These are phyloP conservation scores for Dendroctonus valens DNA, from an alignment of 1,140 invertebrate species.

Conservation along the genomic window DNA sequence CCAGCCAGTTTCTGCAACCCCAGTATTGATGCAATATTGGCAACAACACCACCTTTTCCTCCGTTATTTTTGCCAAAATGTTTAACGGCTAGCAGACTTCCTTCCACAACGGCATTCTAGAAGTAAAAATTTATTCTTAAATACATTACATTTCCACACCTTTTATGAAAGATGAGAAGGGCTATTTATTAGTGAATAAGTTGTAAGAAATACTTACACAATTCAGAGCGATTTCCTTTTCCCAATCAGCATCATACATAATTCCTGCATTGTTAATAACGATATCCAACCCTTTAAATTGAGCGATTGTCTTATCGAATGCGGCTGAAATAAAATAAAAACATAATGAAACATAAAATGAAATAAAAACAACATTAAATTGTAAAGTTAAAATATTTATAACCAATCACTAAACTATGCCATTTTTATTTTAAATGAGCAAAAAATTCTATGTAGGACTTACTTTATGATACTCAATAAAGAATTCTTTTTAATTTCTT, in stretches of 20 bases:
- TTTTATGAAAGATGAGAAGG: too few relatives aligned
- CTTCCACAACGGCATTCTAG: slow-evolving; percentile 51
- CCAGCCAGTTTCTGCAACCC: slow-evolving; percentile 51
- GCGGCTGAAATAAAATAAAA: slow-evolving; percentile 39
- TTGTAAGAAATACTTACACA: slow-evolving; percentile 48
- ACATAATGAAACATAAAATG: background rate
- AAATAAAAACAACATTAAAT: background rate
- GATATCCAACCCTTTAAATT: slow-evolving; percentile 52
- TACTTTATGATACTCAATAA: too few relatives aligned
- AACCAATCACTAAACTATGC: background rate
- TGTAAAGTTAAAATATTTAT: slow-evolving; percentile 3
- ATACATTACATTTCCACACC: background rate
- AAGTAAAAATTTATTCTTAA: slow-evolving; percentile 1
- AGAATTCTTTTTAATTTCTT: too few relatives aligned
- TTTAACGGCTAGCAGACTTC: slow-evolving; percentile 52
- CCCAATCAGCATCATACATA: slow-evolving; percentile 54
- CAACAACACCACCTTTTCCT: slow-evolving; percentile 51
- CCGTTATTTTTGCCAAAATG: slow-evolving; percentile 54
- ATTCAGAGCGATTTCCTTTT: slow-evolving; percentile 53
- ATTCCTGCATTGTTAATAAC: slow-evolving; percentile 56
- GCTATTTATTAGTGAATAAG: too few relatives aligned
- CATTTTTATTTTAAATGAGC: too few relatives aligned
- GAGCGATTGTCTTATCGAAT: slow-evolving; percentile 46
- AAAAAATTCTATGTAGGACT: too few relatives aligned
- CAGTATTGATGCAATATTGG: slow-evolving; percentile 53